Conservation (phyloP, 2,797 vertebrate species). For the Chiroxiphia lanceolata region DNA sequence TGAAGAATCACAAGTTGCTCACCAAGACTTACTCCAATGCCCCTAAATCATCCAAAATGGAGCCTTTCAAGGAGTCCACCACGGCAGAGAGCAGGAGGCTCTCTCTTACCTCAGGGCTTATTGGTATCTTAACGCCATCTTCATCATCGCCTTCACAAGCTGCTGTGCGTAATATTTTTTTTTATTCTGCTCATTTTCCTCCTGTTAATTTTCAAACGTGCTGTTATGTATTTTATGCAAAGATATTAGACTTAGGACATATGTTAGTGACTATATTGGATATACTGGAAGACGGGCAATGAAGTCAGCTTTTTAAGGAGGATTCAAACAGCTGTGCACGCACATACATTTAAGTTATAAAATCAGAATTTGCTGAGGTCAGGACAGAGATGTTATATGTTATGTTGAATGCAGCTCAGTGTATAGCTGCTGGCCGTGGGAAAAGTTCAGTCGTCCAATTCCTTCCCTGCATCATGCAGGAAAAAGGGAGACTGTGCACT, state of each 20-base stretch:
- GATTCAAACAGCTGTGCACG: not conserved
- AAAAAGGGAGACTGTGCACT: not conserved
- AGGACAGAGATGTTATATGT: not conserved
- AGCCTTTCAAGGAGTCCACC: conserved; percentile 84
- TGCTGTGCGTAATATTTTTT: conserved; percentile 75
- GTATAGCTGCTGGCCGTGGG: not conserved
- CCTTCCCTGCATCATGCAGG: not conserved
- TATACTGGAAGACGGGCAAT: not conserved
- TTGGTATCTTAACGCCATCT: conserved; percentile 88
- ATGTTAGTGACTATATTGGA: not conserved
- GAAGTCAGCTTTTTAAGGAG: not conserved
- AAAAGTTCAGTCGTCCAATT: not conserved
- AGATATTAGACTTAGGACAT: not conserved
- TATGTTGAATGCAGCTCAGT: not conserved
- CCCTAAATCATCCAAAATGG: conserved; percentile 83
- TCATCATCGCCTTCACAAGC: conserved; percentile 80
- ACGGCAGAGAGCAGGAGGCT: conserved; percentile 84
- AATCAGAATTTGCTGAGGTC: not conserved
- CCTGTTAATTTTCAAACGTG: not conserved
- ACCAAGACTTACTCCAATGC: conserved; percentile 83
- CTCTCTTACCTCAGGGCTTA: conserved; percentile 93
- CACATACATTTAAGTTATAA: not conserved
- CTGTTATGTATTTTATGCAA: not conserved
- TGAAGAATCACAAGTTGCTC: conserved; percentile 85
- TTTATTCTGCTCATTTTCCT: conserved; percentile 4